These are phyloP conservation scores for Baronia brevicornis DNA, from an alignment of 2,888 invertebrate species.

Conservation along the genomic window DNA sequence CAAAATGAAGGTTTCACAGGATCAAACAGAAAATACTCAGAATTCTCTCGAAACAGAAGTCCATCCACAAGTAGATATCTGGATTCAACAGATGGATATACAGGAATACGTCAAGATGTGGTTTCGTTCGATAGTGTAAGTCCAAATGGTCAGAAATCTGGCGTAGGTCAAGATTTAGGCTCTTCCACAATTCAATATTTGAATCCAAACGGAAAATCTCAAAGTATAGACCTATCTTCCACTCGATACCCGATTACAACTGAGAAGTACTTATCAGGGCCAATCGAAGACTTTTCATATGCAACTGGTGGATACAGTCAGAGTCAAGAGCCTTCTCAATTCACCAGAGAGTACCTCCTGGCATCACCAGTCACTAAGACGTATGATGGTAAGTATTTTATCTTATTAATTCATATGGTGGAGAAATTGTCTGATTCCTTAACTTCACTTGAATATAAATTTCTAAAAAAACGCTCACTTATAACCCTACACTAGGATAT, in stretches of 20 bases:
- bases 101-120: no score
- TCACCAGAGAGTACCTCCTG: conserved; percentile 63
- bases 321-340: conserved; percentile 52
- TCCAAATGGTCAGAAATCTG: conserved; percentile 9
- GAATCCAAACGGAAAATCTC: conserved; percentile 31
- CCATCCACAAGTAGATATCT: conserved; percentile 4
- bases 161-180: conserved; percentile 15
- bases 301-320: conserved; percentile 45
- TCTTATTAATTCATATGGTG: background rate
- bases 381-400: conserved; percentile 52
- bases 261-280: conserved; percentile 33
- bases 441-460: no score
- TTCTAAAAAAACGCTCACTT: no score
- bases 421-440: no score
- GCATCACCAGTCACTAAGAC: conserved; percentile 65
- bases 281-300: conserved; percentile 43
- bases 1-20: conserved; percentile 2
- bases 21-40: conserved; percentile 10
- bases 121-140: no score
- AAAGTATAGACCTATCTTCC: conserved; percentile 19
- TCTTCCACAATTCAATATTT: conserved; percentile 33
- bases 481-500: no score
- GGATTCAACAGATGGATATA: conserved; percentile 6
- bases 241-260: conserved; percentile 22
- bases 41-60: conserved; percentile 10